Evolutionary conservation across 2,113 vertebrate genomes (phyloP).

Genomic region (Cephalopholis sonnerati): DNA sequence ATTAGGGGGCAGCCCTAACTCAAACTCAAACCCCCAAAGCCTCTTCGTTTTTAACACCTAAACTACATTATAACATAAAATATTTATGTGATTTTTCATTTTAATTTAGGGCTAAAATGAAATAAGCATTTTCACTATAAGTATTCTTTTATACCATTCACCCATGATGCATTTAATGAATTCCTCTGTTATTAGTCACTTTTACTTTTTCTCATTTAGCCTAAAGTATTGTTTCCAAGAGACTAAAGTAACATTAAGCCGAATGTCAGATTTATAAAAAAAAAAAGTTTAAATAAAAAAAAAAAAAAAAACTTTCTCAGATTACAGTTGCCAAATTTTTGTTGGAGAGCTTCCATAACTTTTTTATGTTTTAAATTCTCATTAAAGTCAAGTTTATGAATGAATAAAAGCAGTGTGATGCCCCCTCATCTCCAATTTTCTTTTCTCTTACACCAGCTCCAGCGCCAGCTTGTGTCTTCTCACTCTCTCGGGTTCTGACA

Average conservation of each 20-base stretch:
- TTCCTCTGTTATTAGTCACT: no score
- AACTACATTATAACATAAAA: not conserved
- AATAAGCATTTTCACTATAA: not conserved
- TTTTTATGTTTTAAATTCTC: slow-evolving; percentile 1
- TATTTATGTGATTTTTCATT: not conserved
- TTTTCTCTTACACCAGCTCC: slow-evolving; percentile 38
- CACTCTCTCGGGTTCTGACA: slow-evolving; percentile 70
- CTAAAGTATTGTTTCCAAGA: no score
- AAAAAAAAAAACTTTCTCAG: not conserved
- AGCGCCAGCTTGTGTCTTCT: slow-evolving; percentile 41
- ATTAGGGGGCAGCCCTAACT: not conserved
- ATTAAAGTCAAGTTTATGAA: slow-evolving; percentile 29
- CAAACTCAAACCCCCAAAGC: not conserved
- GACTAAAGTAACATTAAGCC: not conserved
- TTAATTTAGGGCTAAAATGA: not conserved
- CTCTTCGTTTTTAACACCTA: not conserved
- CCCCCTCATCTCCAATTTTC: slow-evolving; percentile 18
- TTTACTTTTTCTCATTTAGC: no score
- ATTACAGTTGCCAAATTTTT: not conserved
- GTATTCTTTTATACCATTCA: not conserved
- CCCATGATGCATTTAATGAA: not conserved
- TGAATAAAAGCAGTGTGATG: slow-evolving; percentile 22
- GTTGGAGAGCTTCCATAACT: not conserved
- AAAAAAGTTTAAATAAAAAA: no score
- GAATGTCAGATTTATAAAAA: not conserved